Evolutionary conservation across 2,797 vertebrate species (phyloP).

Genomic region (Oryzias sinensis): DNA sequence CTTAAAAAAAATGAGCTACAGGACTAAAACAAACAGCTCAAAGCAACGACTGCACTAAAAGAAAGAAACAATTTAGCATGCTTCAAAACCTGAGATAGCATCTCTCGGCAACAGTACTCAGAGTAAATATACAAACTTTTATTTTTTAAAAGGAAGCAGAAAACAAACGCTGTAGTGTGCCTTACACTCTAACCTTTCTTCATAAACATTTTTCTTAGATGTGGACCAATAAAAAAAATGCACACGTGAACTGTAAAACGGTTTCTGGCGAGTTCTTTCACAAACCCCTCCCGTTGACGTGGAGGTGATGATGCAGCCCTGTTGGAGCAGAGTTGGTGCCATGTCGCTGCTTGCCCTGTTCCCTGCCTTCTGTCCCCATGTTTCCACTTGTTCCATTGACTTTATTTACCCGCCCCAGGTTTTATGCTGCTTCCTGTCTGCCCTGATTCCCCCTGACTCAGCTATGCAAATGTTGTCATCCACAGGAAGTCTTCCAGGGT

Average conservation of each 20-base stretch:
- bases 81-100: slow-evolving; percentile 9
- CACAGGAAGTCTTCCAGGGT: slow-evolving; percentile 94
- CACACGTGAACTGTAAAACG: slow-evolving; percentile 2
- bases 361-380: slow-evolving; percentile 47
- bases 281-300: background rate
- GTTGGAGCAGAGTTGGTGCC: slow-evolving; percentile 35
- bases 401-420: too few species aligned
- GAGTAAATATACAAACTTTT: slow-evolving; percentile 4
- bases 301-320: slow-evolving; percentile 10
- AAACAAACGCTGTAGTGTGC: slow-evolving; percentile 4
- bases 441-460: slow-evolving; percentile 71
- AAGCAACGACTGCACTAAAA: slow-evolving; percentile 5
- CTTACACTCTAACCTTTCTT: slow-evolving; percentile 9
- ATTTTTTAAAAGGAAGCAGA: background rate
- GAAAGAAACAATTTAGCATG: slow-evolving; percentile 1
- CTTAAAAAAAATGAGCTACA: slow-evolving; percentile 6
- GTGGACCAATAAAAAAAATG: slow-evolving; percentile 15
- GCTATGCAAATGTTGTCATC: slow-evolving; percentile 66
- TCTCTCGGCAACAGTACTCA: slow-evolving; percentile 1
- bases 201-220: background rate
- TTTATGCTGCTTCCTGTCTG: slow-evolving; percentile 61
- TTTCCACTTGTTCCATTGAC: slow-evolving; percentile 61
- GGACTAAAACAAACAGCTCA: slow-evolving; percentile 15
- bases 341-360: slow-evolving; percentile 38
- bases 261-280: background rate